Base-by-base conservation (phyloP, 1,140 invertebrate species). In the Orussus abietinus region DNA sequence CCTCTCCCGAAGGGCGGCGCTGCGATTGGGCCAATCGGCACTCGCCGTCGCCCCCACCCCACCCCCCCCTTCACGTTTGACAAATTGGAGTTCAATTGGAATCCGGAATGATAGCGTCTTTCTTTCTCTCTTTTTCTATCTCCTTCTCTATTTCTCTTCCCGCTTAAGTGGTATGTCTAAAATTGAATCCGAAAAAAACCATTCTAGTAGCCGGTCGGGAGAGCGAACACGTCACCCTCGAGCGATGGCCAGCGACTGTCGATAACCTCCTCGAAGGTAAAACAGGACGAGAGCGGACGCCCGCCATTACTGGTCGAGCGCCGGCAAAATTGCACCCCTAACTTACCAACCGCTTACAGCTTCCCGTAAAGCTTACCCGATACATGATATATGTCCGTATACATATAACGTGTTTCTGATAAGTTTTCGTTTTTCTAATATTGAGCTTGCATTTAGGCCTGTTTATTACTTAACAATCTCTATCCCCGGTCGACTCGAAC, bases 251-350 rank as follows among this genome's bases (percentile, higher is more conserved):
- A 67, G 68, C 68, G 47, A 76, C 74, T 49, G 66, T 75, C 57
- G 73, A 75, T 76, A 75, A 73, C 63, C 72, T 75, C 57, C 66
- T 66, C 59, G 66, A 76, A 76, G 74, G 74, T 76, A 76, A 75
- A 69, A 61, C 54, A 66, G 55, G 57, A 65, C 6, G 45, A 58
- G 53, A 49, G 37, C 49, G 45, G 49, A 49, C 35, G n/a, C n/a
- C n/a, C n/a, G n/a, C n/a, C n/a, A n/a, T 18, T 39, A 54, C 55
- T 55, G 51, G 53, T 57, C 55, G 63, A 63, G 52, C 57, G 53
- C 59, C 58, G 56, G 57, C 59, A 60, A 65, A 63, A 54, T 68
- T 68, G 65, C 65, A 68, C 60, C 59, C 63, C 55, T 62, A 52
- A 62, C 53, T 66, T 67, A 68, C 56, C 65, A 66, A 64, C 54